Percentiles rank a stretch among this genome's conserved stretches.
Evolutionary conservation across 2,888 invertebrate species (phyloP).

Genomic region (Globia sparganii): DNA sequence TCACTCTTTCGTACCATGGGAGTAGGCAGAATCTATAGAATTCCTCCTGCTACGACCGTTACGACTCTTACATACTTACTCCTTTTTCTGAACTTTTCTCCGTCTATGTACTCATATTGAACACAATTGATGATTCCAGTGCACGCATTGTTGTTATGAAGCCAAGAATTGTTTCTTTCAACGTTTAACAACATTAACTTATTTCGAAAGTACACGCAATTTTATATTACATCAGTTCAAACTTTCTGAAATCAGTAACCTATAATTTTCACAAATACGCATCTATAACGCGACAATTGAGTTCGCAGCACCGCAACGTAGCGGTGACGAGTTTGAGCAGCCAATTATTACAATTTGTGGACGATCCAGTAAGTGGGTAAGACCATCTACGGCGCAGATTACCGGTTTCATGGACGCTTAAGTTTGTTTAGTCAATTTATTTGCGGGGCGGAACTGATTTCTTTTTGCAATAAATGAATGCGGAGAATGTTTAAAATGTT

Average conservation of each 20-base stretch:
- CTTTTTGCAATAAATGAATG: slow-evolving; percentile 47
- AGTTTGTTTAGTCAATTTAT: slow-evolving; percentile 65
- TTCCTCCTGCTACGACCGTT: no score
- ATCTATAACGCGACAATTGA: slow-evolving; percentile 46
- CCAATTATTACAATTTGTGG: slow-evolving; percentile 65
- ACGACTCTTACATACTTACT: no score
- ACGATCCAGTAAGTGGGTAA: slow-evolving; percentile 60
- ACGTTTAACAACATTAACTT: neutral
- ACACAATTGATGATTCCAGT: no score
- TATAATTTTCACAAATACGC: slow-evolving; percentile 42
- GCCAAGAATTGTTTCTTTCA: neutral
- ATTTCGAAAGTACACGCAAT: slow-evolving; percentile 17
- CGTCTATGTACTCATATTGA: no score
- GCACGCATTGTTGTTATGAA: neutral
- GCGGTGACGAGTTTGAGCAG: slow-evolving; percentile 53
- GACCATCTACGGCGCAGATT: slow-evolving; percentile 50
- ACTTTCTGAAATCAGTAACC: slow-evolving; percentile 33
- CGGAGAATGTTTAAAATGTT: slow-evolving; percentile 12
- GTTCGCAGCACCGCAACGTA: slow-evolving; percentile 48
- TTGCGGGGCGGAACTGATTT: slow-evolving; percentile 62
- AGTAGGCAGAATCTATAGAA: no score
- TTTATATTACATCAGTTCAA: slow-evolving; percentile 7
- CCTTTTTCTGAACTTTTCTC: no score
- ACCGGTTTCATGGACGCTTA: slow-evolving; percentile 62
- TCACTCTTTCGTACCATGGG: no score